phyloP scores from a whole-genome alignment of 2,113 vertebrate species.

The Odocoileus virginianus region DNA sequence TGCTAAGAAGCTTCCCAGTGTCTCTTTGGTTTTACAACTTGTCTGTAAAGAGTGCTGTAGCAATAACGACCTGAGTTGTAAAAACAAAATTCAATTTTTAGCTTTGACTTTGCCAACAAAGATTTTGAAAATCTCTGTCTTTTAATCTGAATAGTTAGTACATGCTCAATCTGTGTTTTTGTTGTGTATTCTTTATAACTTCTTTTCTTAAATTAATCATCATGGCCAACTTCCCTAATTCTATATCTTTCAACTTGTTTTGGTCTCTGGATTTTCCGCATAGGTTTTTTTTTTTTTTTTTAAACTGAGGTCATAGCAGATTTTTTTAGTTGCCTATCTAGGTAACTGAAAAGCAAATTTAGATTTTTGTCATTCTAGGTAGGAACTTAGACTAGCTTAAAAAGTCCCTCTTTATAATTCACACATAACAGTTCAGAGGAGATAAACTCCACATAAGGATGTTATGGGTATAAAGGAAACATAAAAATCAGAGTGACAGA shows the following conservation, averaged over 20 bases:
- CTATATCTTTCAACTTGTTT: not conserved
- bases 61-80: not conserved
- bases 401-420: not conserved
- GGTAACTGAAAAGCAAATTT: conserved; percentile 11
- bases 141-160: not conserved
- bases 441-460: not conserved
- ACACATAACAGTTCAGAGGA: not conserved
- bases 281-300: not conserved
- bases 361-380: not conserved
- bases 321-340: not conserved
- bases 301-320: not conserved
- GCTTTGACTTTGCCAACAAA: not conserved
- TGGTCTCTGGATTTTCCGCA: not conserved
- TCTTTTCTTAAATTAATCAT: not conserved
- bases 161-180: not conserved
- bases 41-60: not conserved
- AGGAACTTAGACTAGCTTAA: not conserved
- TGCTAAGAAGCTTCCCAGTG: not conserved
- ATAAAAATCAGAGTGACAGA: not conserved
- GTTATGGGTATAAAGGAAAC: not conserved
- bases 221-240: not conserved
- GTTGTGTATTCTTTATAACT: not conserved
- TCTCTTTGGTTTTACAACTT: not conserved
- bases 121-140: not conserved
- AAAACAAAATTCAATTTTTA: not conserved